A percentile compares a stretch with the other conserved stretches of the same genome.
Conservation (phyloP, 1,140 invertebrate species). For the Chrysoperla carnea region DNA sequence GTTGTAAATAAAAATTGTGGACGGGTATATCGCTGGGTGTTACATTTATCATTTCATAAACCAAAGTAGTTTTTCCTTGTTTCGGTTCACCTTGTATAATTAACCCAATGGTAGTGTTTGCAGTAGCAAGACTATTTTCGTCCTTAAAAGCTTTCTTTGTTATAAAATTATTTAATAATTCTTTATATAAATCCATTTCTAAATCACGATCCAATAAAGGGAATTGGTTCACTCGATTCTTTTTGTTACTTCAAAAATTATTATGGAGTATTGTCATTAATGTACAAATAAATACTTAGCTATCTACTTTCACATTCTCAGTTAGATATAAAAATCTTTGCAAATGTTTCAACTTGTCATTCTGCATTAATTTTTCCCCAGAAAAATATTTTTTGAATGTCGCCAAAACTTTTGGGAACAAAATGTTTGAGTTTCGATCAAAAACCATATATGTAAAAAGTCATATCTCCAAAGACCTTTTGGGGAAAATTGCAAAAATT, state of each 20-base stretch:
- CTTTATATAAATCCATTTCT: constrained; percentile 20
- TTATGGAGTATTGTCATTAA: neutral
- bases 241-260: neutral
- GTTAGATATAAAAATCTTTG: too few relatives aligned
- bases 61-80: constrained; percentile 36
- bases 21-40: constrained; percentile 22
- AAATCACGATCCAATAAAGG: constrained; percentile 19
- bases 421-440: too few relatives aligned
- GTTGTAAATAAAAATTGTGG: constrained; percentile 21
- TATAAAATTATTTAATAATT: constrained; percentile 17
- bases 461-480: too few relatives aligned
- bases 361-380: too few relatives aligned
- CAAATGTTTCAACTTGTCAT: too few relatives aligned
- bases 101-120: constrained; percentile 8
- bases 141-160: constrained; percentile 16
- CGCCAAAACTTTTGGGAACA: too few relatives aligned
- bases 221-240: constrained; percentile 4
- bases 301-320: too few relatives aligned
- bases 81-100: constrained; percentile 28
- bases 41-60: constrained; percentile 31
- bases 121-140: constrained; percentile 12
- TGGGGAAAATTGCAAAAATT: too few relatives aligned
- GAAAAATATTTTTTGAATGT: too few relatives aligned
- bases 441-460: too few relatives aligned
- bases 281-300: too few relatives aligned